phyloP scores from a whole-genome alignment of 2,797 vertebrate genomes.

The Eremophila alpestris region DNA sequence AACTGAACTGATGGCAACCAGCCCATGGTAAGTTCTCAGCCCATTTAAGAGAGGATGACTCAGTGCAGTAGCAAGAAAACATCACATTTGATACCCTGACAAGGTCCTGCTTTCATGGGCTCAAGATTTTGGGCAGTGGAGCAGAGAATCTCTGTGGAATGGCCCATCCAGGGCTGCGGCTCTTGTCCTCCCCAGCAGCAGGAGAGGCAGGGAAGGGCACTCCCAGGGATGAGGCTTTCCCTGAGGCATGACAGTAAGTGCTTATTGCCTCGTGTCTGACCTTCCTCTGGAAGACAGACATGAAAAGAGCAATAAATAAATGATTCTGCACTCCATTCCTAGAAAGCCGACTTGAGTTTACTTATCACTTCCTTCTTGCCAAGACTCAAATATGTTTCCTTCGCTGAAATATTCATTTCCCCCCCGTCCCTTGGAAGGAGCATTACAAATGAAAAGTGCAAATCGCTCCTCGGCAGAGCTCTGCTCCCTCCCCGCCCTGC shows the following conservation, averaged over 20 bases:
- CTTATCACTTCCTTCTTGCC: neutral
- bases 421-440: neutral
- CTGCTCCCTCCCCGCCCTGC: neutral
- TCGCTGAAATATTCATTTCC: conserved; percentile 43
- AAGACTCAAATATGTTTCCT: neutral
- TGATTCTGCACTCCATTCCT: conserved; percentile 5
- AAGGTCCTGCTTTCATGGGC: neutral
- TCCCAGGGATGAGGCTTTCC: neutral
- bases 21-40: neutral
- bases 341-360: neutral
- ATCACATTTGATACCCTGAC: neutral
- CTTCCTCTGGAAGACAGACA: neutral
- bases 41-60: neutral
- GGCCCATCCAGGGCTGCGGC: neutral
- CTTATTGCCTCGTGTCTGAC: rapidly evolving
- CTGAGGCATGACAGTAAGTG: rapidly evolving
- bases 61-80: rapidly evolving
- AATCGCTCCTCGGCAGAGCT: neutral
- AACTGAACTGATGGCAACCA: neutral
- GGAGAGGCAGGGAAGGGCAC: neutral
- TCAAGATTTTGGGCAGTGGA: rapidly evolving
- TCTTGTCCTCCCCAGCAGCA: neutral
- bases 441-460: neutral
- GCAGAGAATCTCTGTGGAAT: neutral
- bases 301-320: conserved; percentile 23